phyloP scores from a whole-genome alignment of 2,888 invertebrate genomes.

The Morpho deidamia region DNA sequence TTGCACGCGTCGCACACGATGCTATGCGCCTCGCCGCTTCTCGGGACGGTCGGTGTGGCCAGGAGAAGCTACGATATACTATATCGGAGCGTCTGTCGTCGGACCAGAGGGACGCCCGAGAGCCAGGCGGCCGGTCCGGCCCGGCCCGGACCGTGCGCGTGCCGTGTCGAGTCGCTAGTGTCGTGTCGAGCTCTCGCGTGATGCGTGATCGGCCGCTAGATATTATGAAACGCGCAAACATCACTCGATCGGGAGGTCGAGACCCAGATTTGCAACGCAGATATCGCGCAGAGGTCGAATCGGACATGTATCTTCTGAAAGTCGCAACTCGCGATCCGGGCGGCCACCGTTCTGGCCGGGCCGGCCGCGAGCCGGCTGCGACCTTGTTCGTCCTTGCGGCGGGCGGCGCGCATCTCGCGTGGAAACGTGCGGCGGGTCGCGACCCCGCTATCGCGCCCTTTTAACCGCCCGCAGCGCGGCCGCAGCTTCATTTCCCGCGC shows the following conservation, averaged over 20 bases:
- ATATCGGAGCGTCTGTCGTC: not conserved
- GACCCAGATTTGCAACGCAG: slow-evolving; percentile 27
- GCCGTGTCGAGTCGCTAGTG: not conserved
- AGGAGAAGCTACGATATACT: no score
- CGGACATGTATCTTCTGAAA: slow-evolving; percentile 31
- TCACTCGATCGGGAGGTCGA: slow-evolving; percentile 35
- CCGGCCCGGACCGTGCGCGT: not conserved
- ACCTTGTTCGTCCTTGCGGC: slow-evolving; percentile 68
- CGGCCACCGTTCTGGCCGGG: slow-evolving; percentile 11
- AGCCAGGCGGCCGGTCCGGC: not conserved
- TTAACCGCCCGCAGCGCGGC: slow-evolving; percentile 46
- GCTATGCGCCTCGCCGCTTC: no score
- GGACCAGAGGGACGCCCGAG: not conserved
- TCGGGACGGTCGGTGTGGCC: no score
- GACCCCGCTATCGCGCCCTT: slow-evolving; percentile 57
- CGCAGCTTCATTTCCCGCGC: slow-evolving; percentile 47
- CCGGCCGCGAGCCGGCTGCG: slow-evolving; percentile 37
- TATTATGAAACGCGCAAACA: slow-evolving; percentile 29
- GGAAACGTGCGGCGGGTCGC: slow-evolving; percentile 51
- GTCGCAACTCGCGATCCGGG: not conserved
- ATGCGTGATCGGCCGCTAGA: slow-evolving; percentile 36
- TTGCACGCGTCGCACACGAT: no score
- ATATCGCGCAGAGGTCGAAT: slow-evolving; percentile 46
- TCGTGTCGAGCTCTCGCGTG: not conserved
- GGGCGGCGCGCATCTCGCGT: slow-evolving; percentile 38